These are phyloP conservation scores for Oreochromis spilurus DNA, from an alignment of 2,113 vertebrate species.

Conservation along the genomic window DNA sequence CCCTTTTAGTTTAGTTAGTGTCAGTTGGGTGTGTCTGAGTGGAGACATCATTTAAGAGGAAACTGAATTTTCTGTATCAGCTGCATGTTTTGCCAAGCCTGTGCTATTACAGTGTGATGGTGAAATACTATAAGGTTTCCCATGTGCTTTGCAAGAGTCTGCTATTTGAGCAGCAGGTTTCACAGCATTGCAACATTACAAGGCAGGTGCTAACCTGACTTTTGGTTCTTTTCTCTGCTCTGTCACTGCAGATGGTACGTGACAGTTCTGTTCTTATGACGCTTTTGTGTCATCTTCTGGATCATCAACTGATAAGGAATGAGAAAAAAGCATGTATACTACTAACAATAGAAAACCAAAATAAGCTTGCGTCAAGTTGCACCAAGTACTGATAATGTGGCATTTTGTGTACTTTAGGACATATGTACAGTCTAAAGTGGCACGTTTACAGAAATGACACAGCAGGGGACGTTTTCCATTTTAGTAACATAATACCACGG, in stretches of 20 bases:
- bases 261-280: not conserved
- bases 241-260: not conserved
- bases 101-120: not conserved
- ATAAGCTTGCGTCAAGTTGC: not conserved
- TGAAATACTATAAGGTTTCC: not conserved
- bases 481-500: not conserved
- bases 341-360: not conserved
- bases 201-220: not conserved
- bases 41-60: not conserved
- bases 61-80: not conserved
- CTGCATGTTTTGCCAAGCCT: not conserved
- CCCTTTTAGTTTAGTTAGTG: not conserved
- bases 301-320: not conserved
- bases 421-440: not conserved
- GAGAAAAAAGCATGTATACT: not conserved
- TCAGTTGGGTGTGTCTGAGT: not conserved
- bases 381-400: not conserved
- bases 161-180: not conserved
- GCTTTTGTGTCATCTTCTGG: not conserved
- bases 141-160: not conserved
- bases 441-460: not conserved
- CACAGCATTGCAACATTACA: not conserved
- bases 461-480: accelerated
- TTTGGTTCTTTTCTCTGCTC: not conserved
- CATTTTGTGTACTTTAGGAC: not conserved